Percentiles rank a stretch among this genome's conserved stretches.
Conservation (phyloP, 2,113 vertebrate species). For the Bos taurus region ARS-UCD2.0 NC_037329.1:69498001-69498500, state of each 20-base stretch:
- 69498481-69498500: not conserved
- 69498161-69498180: not conserved
- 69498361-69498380: not conserved
- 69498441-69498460: not conserved
- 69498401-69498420: slow-evolving; percentile 28
- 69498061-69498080: too few species aligned
- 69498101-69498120: not conserved
- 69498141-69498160: not conserved
- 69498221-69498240: not conserved
- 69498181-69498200: not conserved
- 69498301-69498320: not conserved
- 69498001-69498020: too few species aligned
- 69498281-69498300: not conserved
- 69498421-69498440: not conserved
- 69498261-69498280: not conserved
- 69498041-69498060: too few species aligned
- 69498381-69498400: not conserved
- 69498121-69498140: not conserved
- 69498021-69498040: too few species aligned
- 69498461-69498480: not conserved
- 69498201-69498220: not conserved
- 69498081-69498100: too few species aligned
- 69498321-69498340: not conserved
- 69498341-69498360: not conserved
- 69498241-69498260: not conserved